Base-by-base conservation (phyloP, 2,888 invertebrate genomes). In the Brachypterus glaber region DNA sequence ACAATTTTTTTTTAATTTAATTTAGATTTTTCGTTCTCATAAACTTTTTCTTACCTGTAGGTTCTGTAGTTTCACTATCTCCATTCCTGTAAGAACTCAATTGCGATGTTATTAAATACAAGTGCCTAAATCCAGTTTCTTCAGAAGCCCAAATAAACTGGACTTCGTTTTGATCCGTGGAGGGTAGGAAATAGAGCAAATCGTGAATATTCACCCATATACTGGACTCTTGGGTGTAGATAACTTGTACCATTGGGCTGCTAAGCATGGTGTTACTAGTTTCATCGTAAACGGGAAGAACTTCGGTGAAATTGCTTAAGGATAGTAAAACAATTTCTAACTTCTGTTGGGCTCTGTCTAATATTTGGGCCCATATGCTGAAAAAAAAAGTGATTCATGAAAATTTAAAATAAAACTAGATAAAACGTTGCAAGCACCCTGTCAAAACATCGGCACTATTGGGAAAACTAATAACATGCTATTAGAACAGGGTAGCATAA, bases 161-260 rank as follows among this genome's bases (percentile, higher is more conserved):
- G 1, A 73, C 63, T 34, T 49, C 49, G 30, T 43, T 42, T 25
- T 63, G 62, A 40, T 75, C 72, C 8, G 59, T 61, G 26, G 73
- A 68, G 4, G 83, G 81, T 44, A 92, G 69, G 64, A 93, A 92
- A 62, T 89, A 74, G 0, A 95, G 68, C 42, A 92, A 73, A 61
- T 95, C 92, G 62, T 93, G 89, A 2, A 93, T 86, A 66, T 95
- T 93, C 41, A 95, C 79, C 95, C 95, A 95, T n/a, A 88, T 77
- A 40, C 79, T 76, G 0, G 87, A 79, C 41, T 68, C 68, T 53
- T 81, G 78, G 3, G 77, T 71, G 53, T 73, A 73, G 45, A 75
- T 66, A 13, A 75, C 75, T 57, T 74, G 74, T n/a, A 73, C 71
- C 32, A 71, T 67, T 3, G 72, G 66, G 37, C 59, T 62, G 15